Evolutionary conservation across 2,888 invertebrate species (phyloP).

Genomic region (Morpho deidamia): DNA sequence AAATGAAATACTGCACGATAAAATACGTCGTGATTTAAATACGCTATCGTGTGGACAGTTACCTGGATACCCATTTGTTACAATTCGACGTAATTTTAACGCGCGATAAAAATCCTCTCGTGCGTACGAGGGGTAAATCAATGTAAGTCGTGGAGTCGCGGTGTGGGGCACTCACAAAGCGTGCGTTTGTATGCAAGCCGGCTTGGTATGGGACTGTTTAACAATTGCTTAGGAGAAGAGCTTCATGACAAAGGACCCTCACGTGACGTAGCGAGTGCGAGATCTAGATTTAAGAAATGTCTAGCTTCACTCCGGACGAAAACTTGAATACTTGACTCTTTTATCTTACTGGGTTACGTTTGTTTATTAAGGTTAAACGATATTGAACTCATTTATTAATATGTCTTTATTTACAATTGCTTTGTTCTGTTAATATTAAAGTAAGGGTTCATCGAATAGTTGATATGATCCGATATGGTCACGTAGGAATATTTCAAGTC

Average conservation of each 20-base stretch:
- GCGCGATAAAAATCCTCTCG: too few species aligned
- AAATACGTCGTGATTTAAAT: too few species aligned
- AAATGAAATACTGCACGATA: too few species aligned
- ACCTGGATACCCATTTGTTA: too few species aligned
- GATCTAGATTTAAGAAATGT: conserved; percentile 26
- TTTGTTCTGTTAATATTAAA: not conserved
- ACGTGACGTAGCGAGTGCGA: conserved; percentile 32
- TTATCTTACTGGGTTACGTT: conserved; percentile 23
- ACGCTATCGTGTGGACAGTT: too few species aligned
- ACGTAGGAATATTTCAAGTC: too few species aligned
- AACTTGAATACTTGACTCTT: conserved; percentile 17
- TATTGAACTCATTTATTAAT: conserved; percentile 1
- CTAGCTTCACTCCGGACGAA: conserved; percentile 14
- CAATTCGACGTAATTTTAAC: too few species aligned
- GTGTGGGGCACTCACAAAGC: conserved; percentile 1
- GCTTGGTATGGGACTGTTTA: conserved; percentile 34
- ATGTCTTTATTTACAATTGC: not conserved
- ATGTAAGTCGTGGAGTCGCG: not conserved
- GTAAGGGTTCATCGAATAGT: too few species aligned
- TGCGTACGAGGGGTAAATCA: conserved; percentile 3
- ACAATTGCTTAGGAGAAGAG: conserved; percentile 49
- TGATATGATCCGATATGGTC: too few species aligned
- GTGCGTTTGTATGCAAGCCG: conserved; percentile 10
- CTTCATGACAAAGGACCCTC: conserved; percentile 61
- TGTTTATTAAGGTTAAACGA: conserved; percentile 22